Conservation (phyloP, 2,113 vertebrate species). For the Chiloscyllium plagiosum region DNA sequence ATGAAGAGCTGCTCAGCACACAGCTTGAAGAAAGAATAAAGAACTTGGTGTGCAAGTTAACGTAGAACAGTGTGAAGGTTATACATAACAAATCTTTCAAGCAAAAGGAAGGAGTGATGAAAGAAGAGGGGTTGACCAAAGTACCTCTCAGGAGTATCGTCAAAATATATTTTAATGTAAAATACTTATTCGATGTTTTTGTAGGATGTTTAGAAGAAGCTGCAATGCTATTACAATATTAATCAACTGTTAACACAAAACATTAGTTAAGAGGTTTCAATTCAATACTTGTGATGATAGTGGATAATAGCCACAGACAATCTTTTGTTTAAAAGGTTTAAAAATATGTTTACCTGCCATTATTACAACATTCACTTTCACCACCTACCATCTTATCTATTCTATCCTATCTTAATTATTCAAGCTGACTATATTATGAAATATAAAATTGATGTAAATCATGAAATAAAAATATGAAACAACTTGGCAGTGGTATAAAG, state of each 20-base stretch:
- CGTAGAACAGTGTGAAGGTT: not conserved
- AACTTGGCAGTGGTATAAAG: not conserved
- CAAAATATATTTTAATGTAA: not conserved
- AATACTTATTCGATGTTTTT: not conserved
- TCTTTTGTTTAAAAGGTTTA: not conserved
- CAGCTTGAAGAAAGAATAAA: not conserved
- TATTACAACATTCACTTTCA: not conserved
- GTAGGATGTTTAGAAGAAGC: not conserved
- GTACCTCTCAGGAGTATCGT: not conserved
- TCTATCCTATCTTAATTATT: not conserved
- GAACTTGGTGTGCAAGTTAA: not conserved
- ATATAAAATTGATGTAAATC: not conserved
- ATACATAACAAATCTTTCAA: not conserved
- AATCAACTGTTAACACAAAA: not conserved
- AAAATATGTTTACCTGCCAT: not conserved
- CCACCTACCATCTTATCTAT: no score
- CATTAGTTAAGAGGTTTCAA: not conserved
- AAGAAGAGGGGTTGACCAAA: not conserved
- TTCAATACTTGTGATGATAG: not conserved
- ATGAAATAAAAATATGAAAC: not conserved
- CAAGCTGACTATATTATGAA: not conserved
- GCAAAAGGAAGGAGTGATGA: not conserved
- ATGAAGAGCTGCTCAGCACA: not conserved
- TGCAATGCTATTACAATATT: not conserved
- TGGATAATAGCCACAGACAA: conserved; percentile 4